phyloP scores from a whole-genome alignment of 2,113 vertebrate genomes.

The Prunella fulvescens region DNA sequence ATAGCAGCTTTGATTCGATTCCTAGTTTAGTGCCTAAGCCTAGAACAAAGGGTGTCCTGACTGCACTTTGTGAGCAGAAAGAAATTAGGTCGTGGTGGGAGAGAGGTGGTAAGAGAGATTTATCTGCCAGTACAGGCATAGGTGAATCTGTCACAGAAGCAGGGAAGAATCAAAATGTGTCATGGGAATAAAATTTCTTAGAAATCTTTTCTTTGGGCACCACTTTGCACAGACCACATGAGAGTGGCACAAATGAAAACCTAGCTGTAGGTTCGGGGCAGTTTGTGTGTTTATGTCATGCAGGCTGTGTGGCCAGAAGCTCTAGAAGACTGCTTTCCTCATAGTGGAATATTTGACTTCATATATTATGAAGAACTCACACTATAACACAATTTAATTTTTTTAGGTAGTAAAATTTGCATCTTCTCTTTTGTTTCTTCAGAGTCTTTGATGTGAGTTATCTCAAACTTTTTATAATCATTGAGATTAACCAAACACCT shows the following conservation, averaged over 20 bases:
- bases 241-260: background rate
- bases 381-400: background rate
- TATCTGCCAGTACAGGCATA: background rate
- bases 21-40: background rate
- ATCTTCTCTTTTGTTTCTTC: background rate
- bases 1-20: background rate
- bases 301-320: background rate
- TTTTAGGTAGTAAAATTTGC: background rate
- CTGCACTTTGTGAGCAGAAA: background rate
- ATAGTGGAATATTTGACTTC: background rate
- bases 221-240: background rate
- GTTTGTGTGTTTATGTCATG: background rate
- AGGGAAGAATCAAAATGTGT: background rate
- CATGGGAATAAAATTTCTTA: background rate
- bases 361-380: background rate
- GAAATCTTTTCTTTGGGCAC: background rate
- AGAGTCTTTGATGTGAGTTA: background rate
- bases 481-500: background rate
- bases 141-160: background rate
- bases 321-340: background rate
- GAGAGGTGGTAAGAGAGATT: background rate
- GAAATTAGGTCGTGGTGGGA: background rate
- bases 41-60: background rate
- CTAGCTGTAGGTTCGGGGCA: background rate
- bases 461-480: background rate